These are phyloP conservation scores for Epiblema foenella DNA, from an alignment of 2,888 invertebrate genomes.

Conservation along the genomic window DNA sequence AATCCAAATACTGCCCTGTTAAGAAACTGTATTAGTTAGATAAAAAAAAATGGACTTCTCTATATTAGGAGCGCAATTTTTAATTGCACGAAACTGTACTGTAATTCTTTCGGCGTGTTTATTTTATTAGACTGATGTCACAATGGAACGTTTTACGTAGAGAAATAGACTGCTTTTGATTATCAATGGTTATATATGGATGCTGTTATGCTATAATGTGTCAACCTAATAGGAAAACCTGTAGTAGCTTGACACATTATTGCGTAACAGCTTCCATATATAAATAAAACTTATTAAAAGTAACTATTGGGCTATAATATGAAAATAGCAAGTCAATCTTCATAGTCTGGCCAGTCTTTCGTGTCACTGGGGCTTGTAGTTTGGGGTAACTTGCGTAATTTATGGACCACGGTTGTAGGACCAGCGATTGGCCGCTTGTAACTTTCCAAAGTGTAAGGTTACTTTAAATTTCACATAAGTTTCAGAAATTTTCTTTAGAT, in stretches of 20 bases:
- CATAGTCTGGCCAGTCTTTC: not conserved
- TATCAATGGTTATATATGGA: not conserved
- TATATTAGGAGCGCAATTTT: not conserved
- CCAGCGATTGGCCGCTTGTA: no score
- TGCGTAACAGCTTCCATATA: no score
- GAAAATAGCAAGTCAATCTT: not conserved
- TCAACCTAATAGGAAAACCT: no score
- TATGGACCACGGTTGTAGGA: no score
- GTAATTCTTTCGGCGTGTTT: constrained; percentile 15
- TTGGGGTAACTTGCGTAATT: no score
- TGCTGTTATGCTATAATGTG: no score
- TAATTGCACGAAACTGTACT: not conserved
- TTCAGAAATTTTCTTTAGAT: no score
- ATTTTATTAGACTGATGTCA: constrained; percentile 4
- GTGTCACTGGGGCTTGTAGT: not conserved
- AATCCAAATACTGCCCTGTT: not conserved
- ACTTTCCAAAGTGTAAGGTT: no score
- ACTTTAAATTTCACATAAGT: no score
- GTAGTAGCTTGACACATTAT: no score
- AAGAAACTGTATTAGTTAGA: not conserved
- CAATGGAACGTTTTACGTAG: constrained; percentile 6
- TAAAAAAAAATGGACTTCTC: not conserved
- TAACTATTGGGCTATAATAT: no score
- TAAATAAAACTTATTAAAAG: not conserved
- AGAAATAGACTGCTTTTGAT: not conserved